Evolutionary conservation across 2,797 vertebrate genomes (phyloP).

Genomic region (Paguma larvata): DNA sequence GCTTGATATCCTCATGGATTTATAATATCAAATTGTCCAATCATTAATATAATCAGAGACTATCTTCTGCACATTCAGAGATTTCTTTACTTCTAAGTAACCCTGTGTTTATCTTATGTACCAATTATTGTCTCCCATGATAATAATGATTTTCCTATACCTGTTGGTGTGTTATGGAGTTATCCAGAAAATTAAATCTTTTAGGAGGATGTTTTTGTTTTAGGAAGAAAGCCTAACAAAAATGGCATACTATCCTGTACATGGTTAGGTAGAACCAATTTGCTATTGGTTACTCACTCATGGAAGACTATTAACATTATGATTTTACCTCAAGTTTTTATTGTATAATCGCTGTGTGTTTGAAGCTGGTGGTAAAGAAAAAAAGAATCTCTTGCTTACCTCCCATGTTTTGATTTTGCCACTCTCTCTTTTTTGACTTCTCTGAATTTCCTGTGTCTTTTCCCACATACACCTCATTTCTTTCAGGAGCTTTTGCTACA

Average conservation of each 20-base stretch:
- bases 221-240: not conserved
- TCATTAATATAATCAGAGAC: too few relatives aligned
- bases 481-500: not conserved
- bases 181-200: not conserved
- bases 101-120: not conserved
- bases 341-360: not conserved
- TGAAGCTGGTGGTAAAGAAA: not conserved
- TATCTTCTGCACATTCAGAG: not conserved
- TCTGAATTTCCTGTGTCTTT: not conserved
- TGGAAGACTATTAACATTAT: not conserved
- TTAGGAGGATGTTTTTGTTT: not conserved
- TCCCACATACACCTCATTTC: not conserved
- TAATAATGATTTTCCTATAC: not conserved
- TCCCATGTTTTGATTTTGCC: not conserved
- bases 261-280: not conserved
- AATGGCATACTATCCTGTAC: not conserved
- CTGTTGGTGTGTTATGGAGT: not conserved
- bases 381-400: not conserved
- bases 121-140: not conserved
- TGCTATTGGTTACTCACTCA: not conserved
- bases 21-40: not conserved
- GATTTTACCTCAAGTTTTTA: not conserved
- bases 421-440: not conserved
- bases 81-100: not conserved
- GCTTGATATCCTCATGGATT: not conserved